These are phyloP conservation scores for Cataglyphis rosenhaueri DNA, from an alignment of 2,888 invertebrate genomes.

Conservation along the genomic window DNA sequence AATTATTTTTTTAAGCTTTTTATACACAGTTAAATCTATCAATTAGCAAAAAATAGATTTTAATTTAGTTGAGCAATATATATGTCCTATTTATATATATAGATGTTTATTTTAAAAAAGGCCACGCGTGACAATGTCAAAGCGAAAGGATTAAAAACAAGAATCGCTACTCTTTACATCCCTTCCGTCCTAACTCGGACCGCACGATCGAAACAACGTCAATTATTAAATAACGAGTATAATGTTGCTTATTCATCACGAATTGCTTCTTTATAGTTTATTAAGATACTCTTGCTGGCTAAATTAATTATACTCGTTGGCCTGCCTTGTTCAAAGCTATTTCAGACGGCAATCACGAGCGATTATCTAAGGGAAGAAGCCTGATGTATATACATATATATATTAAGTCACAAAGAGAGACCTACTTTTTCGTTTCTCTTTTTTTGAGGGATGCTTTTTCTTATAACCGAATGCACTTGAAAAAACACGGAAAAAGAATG, in stretches of 20 bases:
- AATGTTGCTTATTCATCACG: constrained; percentile 10
- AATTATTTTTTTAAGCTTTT: not conserved
- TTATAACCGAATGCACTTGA: not conserved
- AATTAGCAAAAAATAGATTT: not conserved
- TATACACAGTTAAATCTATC: not conserved
- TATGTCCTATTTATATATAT: not conserved
- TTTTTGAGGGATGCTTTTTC: not conserved
- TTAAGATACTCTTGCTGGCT: not conserved
- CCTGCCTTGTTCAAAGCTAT: not conserved
- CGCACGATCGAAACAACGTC: constrained; percentile 12
- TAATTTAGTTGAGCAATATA: not conserved
- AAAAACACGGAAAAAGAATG: not conserved
- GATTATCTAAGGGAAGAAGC: not conserved
- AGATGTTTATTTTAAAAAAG: constrained; percentile 7
- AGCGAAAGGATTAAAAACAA: not conserved
- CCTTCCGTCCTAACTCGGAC: not conserved
- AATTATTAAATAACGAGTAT: constrained; percentile 24
- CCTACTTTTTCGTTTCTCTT: not conserved
- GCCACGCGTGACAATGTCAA: not conserved
- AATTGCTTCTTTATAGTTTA: constrained; percentile 26
- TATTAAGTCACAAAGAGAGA: constrained; percentile 9
- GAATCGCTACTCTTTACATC: not conserved
- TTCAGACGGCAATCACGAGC: not conserved
- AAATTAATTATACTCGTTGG: constrained; percentile 46
- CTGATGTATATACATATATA: not conserved